Evolutionary conservation across 1,140 invertebrate species (phyloP).

Genomic region (Lucilia cuprina): DNA sequence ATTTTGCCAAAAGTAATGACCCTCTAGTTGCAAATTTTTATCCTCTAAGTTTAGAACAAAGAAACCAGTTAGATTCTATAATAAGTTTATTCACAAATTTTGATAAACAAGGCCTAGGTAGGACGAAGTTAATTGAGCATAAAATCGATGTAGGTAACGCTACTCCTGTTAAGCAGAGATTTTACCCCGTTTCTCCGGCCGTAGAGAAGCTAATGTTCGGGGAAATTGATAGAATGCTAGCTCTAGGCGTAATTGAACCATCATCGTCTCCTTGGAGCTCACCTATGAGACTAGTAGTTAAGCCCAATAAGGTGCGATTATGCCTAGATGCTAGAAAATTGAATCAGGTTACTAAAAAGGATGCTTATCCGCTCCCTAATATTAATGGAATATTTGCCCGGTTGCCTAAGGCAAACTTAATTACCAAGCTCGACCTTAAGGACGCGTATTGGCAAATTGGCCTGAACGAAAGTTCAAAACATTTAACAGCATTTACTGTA

Average conservation of each 20-base stretch:
- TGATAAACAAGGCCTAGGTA: conserved; percentile 19
- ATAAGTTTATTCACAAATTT: neutral
- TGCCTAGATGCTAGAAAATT: conserved; percentile 23
- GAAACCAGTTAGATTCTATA: conserved; percentile 15
- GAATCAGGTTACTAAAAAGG: neutral
- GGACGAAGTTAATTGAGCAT: neutral
- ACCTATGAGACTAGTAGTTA: neutral
- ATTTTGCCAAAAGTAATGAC: neutral
- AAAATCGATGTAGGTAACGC: conserved; percentile 12
- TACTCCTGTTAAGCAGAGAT: conserved; percentile 25
- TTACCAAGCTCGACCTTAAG: conserved; percentile 35
- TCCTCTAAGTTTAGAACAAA: neutral
- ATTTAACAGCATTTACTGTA: conserved; percentile 36
- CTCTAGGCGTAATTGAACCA: conserved; percentile 13
- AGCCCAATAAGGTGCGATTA: neutral
- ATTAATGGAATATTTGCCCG: neutral
- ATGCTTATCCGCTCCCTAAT: conserved; percentile 25
- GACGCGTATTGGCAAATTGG: conserved; percentile 39
- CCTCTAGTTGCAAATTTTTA: neutral
- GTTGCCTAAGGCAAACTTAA: conserved; percentile 36
- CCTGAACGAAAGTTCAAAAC: conserved; percentile 21
- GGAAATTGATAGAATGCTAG: conserved; percentile 23
- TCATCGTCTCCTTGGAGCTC: neutral
- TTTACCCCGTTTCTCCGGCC: conserved; percentile 24
- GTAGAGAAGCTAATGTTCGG: conserved; percentile 28